Conservation (phyloP, 2,797 vertebrate genomes). For the Macroramphosus scolopax region DNA sequence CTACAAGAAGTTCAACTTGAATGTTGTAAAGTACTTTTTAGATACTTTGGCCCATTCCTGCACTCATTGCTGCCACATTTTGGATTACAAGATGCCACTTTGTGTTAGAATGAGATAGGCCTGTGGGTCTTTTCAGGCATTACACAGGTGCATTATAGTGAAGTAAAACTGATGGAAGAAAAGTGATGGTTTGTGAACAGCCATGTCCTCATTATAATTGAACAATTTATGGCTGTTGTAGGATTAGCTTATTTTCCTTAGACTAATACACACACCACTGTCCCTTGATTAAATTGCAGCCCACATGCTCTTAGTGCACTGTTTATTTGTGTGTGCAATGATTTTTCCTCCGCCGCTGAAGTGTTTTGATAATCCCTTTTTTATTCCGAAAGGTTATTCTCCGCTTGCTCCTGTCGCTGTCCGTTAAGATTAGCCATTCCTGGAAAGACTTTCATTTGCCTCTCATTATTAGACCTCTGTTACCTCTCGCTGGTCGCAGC, state of each 20-base stretch:
- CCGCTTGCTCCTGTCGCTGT: constrained; percentile 59
- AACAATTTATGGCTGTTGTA: constrained; percentile 70
- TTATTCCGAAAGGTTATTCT: constrained; percentile 77
- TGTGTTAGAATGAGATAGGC: constrained; percentile 65
- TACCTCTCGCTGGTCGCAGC: constrained; percentile 43
- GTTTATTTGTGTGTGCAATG: constrained; percentile 76
- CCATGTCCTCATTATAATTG: constrained; percentile 70
- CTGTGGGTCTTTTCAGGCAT: constrained; percentile 48
- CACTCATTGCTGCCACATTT: constrained; percentile 45
- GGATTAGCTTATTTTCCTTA: constrained; percentile 74
- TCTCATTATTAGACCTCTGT: constrained; percentile 71
- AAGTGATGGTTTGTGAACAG: constrained; percentile 63
- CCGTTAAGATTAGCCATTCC: constrained; percentile 77
- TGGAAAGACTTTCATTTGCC: constrained; percentile 72
- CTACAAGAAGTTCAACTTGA: too few relatives aligned
- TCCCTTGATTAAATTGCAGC: constrained; percentile 67
- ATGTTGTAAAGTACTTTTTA: constrained; percentile 34
- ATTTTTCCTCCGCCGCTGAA: constrained; percentile 66
- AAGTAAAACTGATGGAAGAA: constrained; percentile 52
- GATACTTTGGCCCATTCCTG: constrained; percentile 35
- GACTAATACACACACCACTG: too few relatives aligned
- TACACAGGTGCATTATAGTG: constrained; percentile 62
- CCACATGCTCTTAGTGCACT: constrained; percentile 53
- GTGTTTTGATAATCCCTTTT: constrained; percentile 79
- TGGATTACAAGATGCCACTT: constrained; percentile 65